These are phyloP conservation scores for Linnaemya vulpina DNA, from an alignment of 2,888 invertebrate species.

Conservation along the genomic window DNA sequence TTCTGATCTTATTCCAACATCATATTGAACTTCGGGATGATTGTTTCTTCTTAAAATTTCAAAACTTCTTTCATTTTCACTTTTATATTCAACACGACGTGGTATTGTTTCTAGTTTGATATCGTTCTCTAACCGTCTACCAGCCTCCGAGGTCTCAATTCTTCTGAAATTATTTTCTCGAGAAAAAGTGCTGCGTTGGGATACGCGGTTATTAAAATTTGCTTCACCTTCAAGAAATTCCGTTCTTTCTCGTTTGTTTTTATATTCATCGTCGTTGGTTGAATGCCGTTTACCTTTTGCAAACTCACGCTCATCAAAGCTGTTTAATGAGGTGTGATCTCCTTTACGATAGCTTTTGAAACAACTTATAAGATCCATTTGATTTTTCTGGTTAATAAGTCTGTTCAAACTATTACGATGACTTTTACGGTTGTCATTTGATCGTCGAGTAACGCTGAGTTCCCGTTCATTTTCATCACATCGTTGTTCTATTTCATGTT, in stretches of 20 bases:
- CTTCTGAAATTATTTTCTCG: not conserved
- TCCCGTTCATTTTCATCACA: not conserved
- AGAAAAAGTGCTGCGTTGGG: not conserved
- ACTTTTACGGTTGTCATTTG: not conserved
- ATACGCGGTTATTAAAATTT: not conserved
- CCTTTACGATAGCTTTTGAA: not conserved
- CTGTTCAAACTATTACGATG: not conserved
- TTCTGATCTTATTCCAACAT: not conserved
- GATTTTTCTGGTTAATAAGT: not conserved
- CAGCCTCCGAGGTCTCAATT: not conserved
- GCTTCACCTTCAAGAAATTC: not conserved
- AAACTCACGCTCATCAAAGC: not conserved
- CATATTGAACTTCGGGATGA: not conserved
- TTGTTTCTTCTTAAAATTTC: not conserved
- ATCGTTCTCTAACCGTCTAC: not conserved
- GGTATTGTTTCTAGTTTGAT: not conserved
- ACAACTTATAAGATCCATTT: not conserved
- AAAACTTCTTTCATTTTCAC: constrained; percentile 4
- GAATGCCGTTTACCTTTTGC: not conserved
- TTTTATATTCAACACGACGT: constrained; percentile 2
- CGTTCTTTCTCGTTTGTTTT: not conserved
- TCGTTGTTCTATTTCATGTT: not conserved
- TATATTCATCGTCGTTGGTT: not conserved
- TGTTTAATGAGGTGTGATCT: not conserved
- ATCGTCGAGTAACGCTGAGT: not conserved